phyloP scores from a whole-genome alignment of 2,113 vertebrate species.

The Cochlearius cochlearius region DNA sequence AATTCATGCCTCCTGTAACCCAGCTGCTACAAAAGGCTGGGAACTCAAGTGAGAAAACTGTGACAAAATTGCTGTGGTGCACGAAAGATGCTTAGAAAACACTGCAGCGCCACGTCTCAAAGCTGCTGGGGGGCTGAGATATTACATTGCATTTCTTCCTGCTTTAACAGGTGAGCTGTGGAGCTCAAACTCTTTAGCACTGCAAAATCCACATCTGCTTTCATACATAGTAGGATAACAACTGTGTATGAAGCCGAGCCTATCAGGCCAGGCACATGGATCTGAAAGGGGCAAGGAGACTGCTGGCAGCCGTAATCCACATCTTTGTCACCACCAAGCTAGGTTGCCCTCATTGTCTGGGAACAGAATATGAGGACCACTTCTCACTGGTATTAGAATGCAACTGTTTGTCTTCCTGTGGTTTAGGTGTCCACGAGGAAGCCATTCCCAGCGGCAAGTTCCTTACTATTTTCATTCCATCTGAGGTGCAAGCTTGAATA shows the following conservation, averaged over 20 bases:
- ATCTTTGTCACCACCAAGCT: background rate
- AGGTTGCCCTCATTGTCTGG: background rate
- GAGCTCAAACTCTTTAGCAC: background rate
- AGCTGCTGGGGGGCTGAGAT: background rate
- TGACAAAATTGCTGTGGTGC: constrained; percentile 6
- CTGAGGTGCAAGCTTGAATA: background rate
- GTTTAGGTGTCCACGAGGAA: background rate
- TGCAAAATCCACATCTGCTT: background rate
- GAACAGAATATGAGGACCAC: background rate
- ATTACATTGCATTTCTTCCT: background rate
- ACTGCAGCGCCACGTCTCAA: background rate
- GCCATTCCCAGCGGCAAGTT: background rate
- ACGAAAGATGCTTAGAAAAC: constrained; percentile 15
- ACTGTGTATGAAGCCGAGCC: background rate
- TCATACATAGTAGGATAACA: background rate
- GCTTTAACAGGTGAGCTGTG: background rate
- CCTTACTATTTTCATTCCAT: background rate
- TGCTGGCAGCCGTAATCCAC: background rate
- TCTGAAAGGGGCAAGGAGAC: background rate
- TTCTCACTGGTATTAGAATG: background rate
- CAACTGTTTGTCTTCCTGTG: background rate
- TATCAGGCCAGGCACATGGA: background rate
- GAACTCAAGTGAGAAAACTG: constrained; percentile 31
- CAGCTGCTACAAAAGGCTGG: constrained; percentile 20
- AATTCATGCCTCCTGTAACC: background rate